Evolutionary conservation across 2,888 invertebrate genomes (phyloP).

Genomic region (Eremobia ochroleuca): DNA sequence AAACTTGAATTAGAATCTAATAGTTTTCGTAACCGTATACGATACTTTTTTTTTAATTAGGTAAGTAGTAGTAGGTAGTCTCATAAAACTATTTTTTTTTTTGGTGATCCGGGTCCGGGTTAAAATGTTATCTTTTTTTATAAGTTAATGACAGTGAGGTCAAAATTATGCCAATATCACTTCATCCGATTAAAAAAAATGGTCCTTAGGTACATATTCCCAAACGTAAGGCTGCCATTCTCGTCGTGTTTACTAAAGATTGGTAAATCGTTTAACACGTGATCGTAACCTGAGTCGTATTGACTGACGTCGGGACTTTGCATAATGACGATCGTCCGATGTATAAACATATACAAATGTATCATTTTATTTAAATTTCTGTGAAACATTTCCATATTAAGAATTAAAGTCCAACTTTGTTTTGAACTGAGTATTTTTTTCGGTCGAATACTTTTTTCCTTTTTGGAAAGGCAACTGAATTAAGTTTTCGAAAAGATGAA

Average conservation of each 20-base stretch:
- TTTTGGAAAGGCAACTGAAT: neutral
- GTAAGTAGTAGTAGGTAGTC: no score
- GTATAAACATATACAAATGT: constrained; percentile 54
- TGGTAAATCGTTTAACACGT: constrained; percentile 48
- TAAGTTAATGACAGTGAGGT: neutral
- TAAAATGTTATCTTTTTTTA: neutral
- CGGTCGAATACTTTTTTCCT: neutral
- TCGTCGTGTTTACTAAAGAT: constrained; percentile 20
- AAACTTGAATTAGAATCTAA: neutral
- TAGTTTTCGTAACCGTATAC: neutral
- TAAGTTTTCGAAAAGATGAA: neutral
- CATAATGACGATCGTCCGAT: constrained; percentile 43
- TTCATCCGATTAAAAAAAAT: neutral
- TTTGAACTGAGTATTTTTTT: constrained; percentile 8
- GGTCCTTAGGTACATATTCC: neutral
- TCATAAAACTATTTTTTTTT: no score
- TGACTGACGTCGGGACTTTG: constrained; percentile 55
- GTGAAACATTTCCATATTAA: constrained; percentile 11
- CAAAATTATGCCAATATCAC: neutral
- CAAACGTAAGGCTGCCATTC: neutral
- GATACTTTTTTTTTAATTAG: neutral
- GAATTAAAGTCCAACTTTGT: constrained; percentile 22
- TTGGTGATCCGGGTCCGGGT: neutral
- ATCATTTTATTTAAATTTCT: constrained; percentile 26
- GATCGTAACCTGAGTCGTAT: constrained; percentile 55